Conservation (phyloP, 2,113 vertebrate genomes). For the Caranx ignobilis region DNA sequence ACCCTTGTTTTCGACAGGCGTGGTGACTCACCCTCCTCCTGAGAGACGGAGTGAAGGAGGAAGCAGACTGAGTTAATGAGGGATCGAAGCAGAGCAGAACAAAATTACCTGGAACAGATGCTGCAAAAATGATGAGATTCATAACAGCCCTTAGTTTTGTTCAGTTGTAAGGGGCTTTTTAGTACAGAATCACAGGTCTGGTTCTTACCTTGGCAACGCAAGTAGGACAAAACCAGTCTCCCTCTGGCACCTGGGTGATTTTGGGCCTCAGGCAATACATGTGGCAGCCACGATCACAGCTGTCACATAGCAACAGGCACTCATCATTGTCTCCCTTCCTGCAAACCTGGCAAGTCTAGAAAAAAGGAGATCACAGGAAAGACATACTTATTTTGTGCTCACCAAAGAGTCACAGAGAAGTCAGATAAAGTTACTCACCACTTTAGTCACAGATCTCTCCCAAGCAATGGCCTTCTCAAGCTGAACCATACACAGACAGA, state of each 20-base stretch:
- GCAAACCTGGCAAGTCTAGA: slow-evolving; percentile 93
- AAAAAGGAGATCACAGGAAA: slow-evolving; percentile 10
- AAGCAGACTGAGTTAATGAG: neutral
- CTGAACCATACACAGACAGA: slow-evolving; percentile 91
- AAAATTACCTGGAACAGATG: neutral
- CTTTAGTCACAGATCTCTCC: slow-evolving; percentile 95
- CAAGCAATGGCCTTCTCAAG: slow-evolving; percentile 95
- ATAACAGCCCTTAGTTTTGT: neutral
- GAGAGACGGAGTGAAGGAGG: slow-evolving; percentile 12
- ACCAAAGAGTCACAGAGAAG: neutral
- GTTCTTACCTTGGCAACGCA: slow-evolving; percentile 87
- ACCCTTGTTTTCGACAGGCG: slow-evolving; percentile 80
- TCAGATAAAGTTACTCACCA: slow-evolving; percentile 84
- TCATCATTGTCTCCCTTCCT: slow-evolving; percentile 96
- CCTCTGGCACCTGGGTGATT: slow-evolving; percentile 93
- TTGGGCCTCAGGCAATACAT: slow-evolving; percentile 96
- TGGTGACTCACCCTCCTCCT: slow-evolving; percentile 82
- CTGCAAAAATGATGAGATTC: neutral
- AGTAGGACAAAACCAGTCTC: slow-evolving; percentile 96
- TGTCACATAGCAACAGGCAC: slow-evolving; percentile 93
- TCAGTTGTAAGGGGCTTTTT: neutral
- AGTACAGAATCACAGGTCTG: neutral
- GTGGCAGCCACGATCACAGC: slow-evolving; percentile 96
- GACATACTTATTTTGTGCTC: neutral
- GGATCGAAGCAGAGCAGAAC: neutral